Conservation (phyloP, 2,113 vertebrate species). For the Pelecanoides urinatrix region DNA sequence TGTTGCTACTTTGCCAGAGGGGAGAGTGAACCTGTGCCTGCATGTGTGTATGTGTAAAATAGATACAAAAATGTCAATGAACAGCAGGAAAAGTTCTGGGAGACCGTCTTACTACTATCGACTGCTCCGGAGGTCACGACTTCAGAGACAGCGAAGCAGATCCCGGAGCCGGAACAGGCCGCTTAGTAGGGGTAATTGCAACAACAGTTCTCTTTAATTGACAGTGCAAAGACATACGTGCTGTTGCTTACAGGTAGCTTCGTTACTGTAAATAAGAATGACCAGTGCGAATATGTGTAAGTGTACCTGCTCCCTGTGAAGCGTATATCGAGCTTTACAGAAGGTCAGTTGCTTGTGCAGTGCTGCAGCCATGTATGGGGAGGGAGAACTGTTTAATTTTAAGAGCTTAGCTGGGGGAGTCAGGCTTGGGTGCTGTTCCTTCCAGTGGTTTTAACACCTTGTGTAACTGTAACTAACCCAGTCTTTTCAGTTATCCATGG, state of each 20-base stretch:
- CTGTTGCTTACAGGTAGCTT: background rate
- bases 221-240: background rate
- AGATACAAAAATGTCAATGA: constrained; percentile 83
- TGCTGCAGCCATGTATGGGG: background rate
- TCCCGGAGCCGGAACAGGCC: constrained; percentile 92
- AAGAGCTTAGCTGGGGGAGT: background rate
- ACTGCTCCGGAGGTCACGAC: constrained; percentile 89
- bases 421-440: background rate
- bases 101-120: constrained; percentile 95
- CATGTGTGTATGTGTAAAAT: constrained; percentile 48
- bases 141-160: constrained; percentile 93
- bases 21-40: constrained; percentile 43
- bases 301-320: background rate
- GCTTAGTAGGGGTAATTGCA: constrained; percentile 83
- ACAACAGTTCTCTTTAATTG: background rate
- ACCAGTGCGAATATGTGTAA: rapidly evolving
- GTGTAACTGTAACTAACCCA: background rate
- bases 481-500: rapidly evolving
- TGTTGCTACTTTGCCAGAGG: constrained; percentile 9
- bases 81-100: constrained; percentile 88
- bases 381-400: background rate
- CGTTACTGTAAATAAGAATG: background rate
- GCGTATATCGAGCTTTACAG: background rate
- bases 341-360: background rate
- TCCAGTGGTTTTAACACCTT: background rate